Evolutionary conservation across 2,888 invertebrate genomes (phyloP).

Genomic region (Drosophila barbarae): DNA sequence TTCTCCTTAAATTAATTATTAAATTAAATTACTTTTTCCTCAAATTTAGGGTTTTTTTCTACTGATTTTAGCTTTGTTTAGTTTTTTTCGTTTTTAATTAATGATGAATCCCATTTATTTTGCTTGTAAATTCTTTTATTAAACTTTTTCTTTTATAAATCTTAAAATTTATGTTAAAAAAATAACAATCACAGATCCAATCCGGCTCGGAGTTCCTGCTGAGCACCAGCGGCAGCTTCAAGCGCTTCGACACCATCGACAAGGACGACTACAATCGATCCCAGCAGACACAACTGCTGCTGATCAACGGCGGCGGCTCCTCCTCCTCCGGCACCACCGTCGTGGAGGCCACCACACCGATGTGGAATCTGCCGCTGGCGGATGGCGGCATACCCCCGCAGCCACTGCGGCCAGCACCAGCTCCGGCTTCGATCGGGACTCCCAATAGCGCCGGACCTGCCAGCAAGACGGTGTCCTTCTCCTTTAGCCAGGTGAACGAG

Average conservation of each 20-base stretch:
- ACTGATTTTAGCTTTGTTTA: too few relatives aligned
- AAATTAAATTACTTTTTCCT: too few relatives aligned
- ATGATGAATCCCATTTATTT: too few relatives aligned
- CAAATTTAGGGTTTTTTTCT: too few relatives aligned
- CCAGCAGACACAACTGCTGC: constrained; percentile 50
- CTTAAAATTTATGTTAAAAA: too few relatives aligned
- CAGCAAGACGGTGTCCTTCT: constrained; percentile 74
- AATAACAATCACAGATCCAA: constrained; percentile 80
- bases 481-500: constrained; percentile 63
- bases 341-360: constrained; percentile 66
- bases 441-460: constrained; percentile 61
- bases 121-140: too few relatives aligned
- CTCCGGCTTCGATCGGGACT: constrained; percentile 83
- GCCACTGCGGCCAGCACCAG: constrained; percentile 83
- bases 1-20: too few relatives aligned
- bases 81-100: too few relatives aligned
- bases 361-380: constrained; percentile 78
- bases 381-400: constrained; percentile 83
- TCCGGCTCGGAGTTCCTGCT: constrained; percentile 84
- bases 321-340: not conserved
- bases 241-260: constrained; percentile 84
- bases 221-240: constrained; percentile 84
- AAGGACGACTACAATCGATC: constrained; percentile 80
- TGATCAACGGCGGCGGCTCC: constrained; percentile 20
- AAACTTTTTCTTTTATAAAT: too few relatives aligned